Evolutionary conservation across 2,113 vertebrate genomes (phyloP), one percentile per base, ranked within the genome.

Genomic region (Mungos mungo): DNA sequence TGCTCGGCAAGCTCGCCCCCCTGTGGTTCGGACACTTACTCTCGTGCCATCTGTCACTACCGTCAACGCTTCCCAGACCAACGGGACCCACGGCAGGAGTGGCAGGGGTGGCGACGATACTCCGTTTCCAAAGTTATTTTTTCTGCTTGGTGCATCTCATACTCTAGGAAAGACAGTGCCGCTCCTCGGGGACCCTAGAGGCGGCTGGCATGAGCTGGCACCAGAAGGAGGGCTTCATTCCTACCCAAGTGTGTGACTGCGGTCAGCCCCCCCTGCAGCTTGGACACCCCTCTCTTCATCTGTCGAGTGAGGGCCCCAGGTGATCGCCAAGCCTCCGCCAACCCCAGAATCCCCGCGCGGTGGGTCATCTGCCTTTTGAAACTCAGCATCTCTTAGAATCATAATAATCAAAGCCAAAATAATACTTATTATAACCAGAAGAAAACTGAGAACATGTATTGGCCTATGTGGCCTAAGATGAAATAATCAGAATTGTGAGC

Each of bases 201-300:
- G 50, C 13, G 1, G 18, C 23, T 35, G 33, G 7, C 10, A 29
- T 0, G 18, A 8, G 5, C 4, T 2, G 23, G 7, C 1, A 16
- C 54, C 7, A 5, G 4, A 33, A 71, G 3, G n/a, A 76, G 63
- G 38, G 21, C 35, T 15, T 19, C 1, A 5, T 72, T 54, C 45
- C 84, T 14, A 10, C 18, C 8, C 11, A 9, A 38, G 13, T 0
- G 29, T 27, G 47, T 2, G 13, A 45, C 71, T 18, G 25, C 31
- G 23, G 10, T 23, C 41, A 54, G 13, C 52, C 86, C 35, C n/a
- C 27, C 21, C 38, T 60, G 50, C 45, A 15, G 10, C 3, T 21
- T 33, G 3, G 38, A 31, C 0, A 50, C 1, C 54, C 21, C 23
- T 41, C 41, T 72, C 19, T n/a, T 27, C 7, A 18, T 54, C 15